Evolutionary conservation across 2,113 vertebrate species (phyloP), one percentile per base, ranked within the genome.

Genomic region (Sakesphorus luctuosus): DNA sequence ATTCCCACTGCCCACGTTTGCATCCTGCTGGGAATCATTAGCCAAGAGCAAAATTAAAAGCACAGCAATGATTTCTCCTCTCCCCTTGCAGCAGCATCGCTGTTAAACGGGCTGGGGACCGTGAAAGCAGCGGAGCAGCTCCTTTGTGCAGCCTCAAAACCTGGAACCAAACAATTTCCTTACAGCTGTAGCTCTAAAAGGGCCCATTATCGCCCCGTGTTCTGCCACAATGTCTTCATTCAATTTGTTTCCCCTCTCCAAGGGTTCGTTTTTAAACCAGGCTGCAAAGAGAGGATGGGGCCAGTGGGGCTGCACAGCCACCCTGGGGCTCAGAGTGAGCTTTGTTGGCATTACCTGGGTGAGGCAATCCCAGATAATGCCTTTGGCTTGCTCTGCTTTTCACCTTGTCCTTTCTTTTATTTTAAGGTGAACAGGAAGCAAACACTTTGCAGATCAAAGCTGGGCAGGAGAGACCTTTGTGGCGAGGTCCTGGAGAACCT

Each of bases 141-240:
- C 62, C 89, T 72, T 74, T 78, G 36, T n/a, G 65, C 68, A 46
- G 47, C 85, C 88, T 29, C 4, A 67, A 86, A 71, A 56, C 66
- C 89, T 89, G 95, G 91, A 84, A 86, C 86, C 21, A 65, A 92
- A 76, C 94, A 43, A 85, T 96, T 94, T 73, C 53, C 91, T 17
- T 81, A 81, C 91, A 92, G 91, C 86, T 91, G 87, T 56, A 78
- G 84, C 58, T 77, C 83, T 94, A 86, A 81, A 71, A 71, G 68
- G 66, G 26, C 23, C 58, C 33, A 88, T 85, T 79, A 56, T 65
- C 16, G 24, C 65, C 29, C 26, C 29, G 19, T 59, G 93, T 90
- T 66, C 61, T 23, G 71, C 53, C 94, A 97, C 97, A 95, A 97
- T 71, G 96, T 90, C 90, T 84, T 86, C 97, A 96, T 97, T 97